Conservation (phyloP, 2,797 vertebrate genomes). For the Trachops cirrhosus region DNA sequence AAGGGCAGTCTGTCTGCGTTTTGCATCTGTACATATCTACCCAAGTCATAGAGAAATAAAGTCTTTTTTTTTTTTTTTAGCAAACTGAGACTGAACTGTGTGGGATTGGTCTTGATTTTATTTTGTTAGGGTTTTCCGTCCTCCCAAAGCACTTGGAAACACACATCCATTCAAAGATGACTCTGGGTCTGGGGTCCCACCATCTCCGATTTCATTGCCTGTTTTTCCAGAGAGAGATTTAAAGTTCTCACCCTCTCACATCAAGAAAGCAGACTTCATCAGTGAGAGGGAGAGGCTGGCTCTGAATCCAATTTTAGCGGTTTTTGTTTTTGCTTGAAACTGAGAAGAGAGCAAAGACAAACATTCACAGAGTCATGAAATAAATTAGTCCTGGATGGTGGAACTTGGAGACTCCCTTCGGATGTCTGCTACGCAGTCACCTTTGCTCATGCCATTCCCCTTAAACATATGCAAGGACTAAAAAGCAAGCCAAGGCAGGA, state of each 20-base stretch:
- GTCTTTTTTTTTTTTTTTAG: background rate
- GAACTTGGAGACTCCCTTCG: background rate
- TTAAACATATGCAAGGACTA: background rate
- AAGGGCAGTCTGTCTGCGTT: background rate
- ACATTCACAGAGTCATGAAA: conserved; percentile 39
- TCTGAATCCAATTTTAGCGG: conserved; percentile 24
- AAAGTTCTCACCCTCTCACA: conserved; percentile 56
- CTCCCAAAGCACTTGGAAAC: conserved; percentile 26
- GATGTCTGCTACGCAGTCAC: background rate
- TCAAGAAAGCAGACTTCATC: conserved; percentile 61
- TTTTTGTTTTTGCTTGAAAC: conserved; percentile 53
- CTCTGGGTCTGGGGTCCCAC: conserved; percentile 30
- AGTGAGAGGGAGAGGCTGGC: conserved; percentile 14
- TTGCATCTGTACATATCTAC: background rate
- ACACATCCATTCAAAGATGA: conserved; percentile 50
- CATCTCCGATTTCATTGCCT: conserved; percentile 61
- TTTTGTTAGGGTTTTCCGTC: conserved; percentile 34
- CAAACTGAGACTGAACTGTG: background rate
- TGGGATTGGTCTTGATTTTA: conserved; percentile 32
- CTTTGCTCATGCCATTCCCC: background rate
- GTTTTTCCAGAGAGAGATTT: conserved; percentile 62
- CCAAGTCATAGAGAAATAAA: background rate
- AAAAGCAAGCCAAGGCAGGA: background rate
- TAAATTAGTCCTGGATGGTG: background rate
- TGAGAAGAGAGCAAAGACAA: conserved; percentile 41